phyloP scores from a whole-genome alignment of 1,140 invertebrate genomes.

The Parapsyche elsis region DNA sequence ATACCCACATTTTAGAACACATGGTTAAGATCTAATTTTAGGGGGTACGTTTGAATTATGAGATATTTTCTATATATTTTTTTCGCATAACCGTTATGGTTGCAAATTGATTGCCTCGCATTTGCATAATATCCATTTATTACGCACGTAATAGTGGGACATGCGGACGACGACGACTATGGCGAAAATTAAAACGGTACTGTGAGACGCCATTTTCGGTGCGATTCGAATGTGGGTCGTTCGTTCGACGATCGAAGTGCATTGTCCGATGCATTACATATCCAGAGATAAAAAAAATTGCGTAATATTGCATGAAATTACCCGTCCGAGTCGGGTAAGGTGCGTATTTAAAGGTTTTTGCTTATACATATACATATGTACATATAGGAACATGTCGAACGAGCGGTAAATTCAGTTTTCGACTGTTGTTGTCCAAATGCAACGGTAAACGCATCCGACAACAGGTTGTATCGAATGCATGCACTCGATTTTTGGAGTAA shows the following conservation, averaged over 20 bases:
- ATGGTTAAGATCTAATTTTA: no score
- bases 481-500: not conserved
- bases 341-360: not conserved
- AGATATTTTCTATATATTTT: no score
- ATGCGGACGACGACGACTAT: not conserved
- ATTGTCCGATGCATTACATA: no score
- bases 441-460: not conserved
- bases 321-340: no score
- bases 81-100: not conserved
- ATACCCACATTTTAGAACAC: no score
- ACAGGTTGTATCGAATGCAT: not conserved
- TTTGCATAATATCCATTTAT: constrained; percentile 4
- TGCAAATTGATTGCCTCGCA: not conserved
- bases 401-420: not conserved
- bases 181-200: not conserved
- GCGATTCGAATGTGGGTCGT: no score
- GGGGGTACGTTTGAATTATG: no score
- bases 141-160: not conserved
- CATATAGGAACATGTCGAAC: not conserved
- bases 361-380: not conserved
- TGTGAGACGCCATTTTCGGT: not conserved
- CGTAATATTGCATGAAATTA: no score
- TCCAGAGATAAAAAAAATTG: no score
- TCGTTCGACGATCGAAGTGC: no score
- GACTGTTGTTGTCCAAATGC: not conserved